Conservation (phyloP, 2,888 invertebrate species). For the Dryadula phaetusa region DNA sequence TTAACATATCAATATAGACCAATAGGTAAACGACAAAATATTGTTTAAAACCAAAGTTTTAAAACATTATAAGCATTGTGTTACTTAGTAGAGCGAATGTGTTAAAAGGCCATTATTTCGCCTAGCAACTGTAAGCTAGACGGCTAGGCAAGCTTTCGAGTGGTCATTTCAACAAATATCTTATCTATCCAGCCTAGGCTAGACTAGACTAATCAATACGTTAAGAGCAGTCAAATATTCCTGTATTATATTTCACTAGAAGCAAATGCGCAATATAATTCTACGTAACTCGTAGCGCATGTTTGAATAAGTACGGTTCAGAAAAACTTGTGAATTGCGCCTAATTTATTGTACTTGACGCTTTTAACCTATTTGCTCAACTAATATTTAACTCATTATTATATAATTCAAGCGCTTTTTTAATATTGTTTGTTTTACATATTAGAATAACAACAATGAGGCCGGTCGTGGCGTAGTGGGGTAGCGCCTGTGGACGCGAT, state of each 20-base stretch:
- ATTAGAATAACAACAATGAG: no score
- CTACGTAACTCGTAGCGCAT: constrained; percentile 5
- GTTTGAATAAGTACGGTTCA: constrained; percentile 29
- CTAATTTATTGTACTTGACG: constrained; percentile 37
- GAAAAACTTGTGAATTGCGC: constrained; percentile 38
- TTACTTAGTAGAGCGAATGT: not conserved
- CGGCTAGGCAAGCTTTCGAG: constrained; percentile 48
- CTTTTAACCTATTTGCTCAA: constrained; percentile 7
- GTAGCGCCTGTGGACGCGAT: no score
- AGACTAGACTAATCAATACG: constrained; percentile 68
- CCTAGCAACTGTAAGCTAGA: constrained; percentile 51
- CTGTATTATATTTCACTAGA: constrained; percentile 27
- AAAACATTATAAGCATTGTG: no score
- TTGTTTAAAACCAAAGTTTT: no score
- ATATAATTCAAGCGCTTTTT: not conserved
- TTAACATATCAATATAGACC: no score
- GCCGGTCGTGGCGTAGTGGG: no score
- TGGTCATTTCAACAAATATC: constrained; percentile 55
- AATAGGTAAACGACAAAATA: no score
- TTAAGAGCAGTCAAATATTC: constrained; percentile 56
- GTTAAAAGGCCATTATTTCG: constrained; percentile 26
- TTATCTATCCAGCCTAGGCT: constrained; percentile 58
- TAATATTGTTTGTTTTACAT: not conserved
- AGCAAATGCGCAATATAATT: constrained; percentile 4
- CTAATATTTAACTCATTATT: constrained; percentile 4